Evolutionary conservation across 2,797 vertebrate species (phyloP).

Genomic region (Takifugu ocellatus): DNA sequence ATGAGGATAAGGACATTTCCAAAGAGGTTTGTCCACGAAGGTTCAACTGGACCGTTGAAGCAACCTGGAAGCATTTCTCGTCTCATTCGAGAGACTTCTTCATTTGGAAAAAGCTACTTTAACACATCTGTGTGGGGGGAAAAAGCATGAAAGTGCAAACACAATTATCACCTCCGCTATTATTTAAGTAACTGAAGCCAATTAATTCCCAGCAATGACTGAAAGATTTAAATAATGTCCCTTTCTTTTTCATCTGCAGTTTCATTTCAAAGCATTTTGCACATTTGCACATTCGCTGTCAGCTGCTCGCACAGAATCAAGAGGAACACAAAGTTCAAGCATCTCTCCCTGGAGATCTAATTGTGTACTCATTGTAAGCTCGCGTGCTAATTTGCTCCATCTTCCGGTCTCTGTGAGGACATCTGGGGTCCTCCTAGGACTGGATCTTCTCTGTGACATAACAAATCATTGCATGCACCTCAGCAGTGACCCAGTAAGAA

Average conservation of each 20-base stretch:
- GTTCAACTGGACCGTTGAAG: too few relatives aligned
- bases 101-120: too few relatives aligned
- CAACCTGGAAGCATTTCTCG: too few relatives aligned
- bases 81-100: too few relatives aligned
- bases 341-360: conserved; percentile 47
- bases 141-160: too few relatives aligned
- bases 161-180: too few relatives aligned
- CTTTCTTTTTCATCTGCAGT: conserved; percentile 19
- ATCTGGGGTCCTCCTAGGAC: conserved; percentile 45
- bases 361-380: conserved; percentile 47
- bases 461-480: conserved; percentile 35
- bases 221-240: conserved; percentile 8
- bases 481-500: conserved; percentile 22
- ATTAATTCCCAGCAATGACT: not conserved
- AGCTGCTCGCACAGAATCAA: conserved; percentile 26
- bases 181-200: too few relatives aligned
- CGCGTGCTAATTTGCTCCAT: conserved; percentile 31
- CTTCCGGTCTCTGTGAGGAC: conserved; percentile 38
- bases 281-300: conserved; percentile 15
- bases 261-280: conserved; percentile 8
- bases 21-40: too few relatives aligned
- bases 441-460: conserved; percentile 41
- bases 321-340: conserved; percentile 34
- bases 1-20: too few relatives aligned
- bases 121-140: too few relatives aligned